A percentile compares a stretch with the other conserved stretches of the same genome.
Evolutionary conservation across 1,140 invertebrate species (phyloP).

Genomic region (Proales similis): DNA sequence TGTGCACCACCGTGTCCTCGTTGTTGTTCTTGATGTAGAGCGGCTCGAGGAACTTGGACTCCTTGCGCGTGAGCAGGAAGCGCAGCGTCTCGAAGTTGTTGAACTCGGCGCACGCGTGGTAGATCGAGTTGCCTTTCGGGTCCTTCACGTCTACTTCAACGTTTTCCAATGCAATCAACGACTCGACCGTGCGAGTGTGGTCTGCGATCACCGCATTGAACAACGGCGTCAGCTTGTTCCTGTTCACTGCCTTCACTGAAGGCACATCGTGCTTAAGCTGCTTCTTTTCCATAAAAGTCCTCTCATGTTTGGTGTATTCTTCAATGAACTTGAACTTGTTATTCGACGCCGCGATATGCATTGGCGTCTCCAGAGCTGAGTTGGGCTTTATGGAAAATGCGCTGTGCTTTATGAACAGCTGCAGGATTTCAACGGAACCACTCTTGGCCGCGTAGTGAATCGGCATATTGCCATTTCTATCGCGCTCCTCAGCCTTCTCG

Average conservation of each 20-base stretch:
- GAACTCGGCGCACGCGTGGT: constrained; percentile 7
- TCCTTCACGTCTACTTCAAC: constrained; percentile 26
- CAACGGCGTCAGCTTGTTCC: neutral
- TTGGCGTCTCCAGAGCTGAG: constrained; percentile 3
- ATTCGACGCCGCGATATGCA: constrained; percentile 17
- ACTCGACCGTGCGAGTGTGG: neutral
- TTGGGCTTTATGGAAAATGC: constrained; percentile 22
- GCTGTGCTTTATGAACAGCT: constrained; percentile 8
- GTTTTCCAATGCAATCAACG: neutral
- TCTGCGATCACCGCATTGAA: constrained; percentile 1
- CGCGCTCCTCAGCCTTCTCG: neutral
- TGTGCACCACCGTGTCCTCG: constrained; percentile 19
- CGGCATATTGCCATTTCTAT: constrained; percentile 18
- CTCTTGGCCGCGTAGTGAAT: constrained; percentile 12
- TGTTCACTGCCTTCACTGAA: neutral
- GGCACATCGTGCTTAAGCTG: constrained; percentile 12
- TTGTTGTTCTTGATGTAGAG: constrained; percentile 18
- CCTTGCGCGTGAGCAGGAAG: constrained; percentile 15
- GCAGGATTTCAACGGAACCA: constrained; percentile 15
- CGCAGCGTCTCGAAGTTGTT: constrained; percentile 31
- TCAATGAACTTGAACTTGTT: constrained; percentile 22
- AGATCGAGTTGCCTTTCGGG: constrained; percentile 30
- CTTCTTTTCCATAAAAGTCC: constrained; percentile 1
- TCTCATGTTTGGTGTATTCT: constrained; percentile 12
- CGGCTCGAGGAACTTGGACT: constrained; percentile 19